Conservation (phyloP, 92 coral and sea anemone genomes). For the Diadumene lineata region DNA sequence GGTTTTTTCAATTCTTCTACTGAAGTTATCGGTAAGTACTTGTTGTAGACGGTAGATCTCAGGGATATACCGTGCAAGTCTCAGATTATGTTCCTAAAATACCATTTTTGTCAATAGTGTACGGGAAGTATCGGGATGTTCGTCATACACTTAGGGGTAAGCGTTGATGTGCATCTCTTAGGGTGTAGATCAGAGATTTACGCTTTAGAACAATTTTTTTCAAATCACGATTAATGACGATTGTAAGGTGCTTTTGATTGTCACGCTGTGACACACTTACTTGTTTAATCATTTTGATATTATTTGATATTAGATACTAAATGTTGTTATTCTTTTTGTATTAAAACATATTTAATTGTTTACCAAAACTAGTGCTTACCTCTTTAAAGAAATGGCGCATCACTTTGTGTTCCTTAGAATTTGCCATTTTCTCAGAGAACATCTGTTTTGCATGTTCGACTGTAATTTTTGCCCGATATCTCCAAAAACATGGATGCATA, state of each 20-base stretch:
- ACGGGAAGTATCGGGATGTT: too few relatives aligned
- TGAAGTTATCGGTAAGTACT: constrained; percentile 70
- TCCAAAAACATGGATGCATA: constrained; percentile 74
- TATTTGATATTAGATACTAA: neutral
- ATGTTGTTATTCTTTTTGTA: neutral
- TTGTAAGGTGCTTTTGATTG: too few relatives aligned
- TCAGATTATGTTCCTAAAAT: constrained; percentile 77
- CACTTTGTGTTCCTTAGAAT: constrained; percentile 8
- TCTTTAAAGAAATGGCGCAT: constrained; percentile 15
- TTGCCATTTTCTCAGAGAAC: constrained; percentile 57
- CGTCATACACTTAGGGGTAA: too few relatives aligned
- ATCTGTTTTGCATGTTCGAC: constrained; percentile 74
- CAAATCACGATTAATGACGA: too few relatives aligned
- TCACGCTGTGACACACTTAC: neutral
- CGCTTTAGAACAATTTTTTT: neutral
- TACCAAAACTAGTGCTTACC: constrained; percentile 2
- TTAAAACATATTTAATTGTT: neutral
- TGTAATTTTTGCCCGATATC: constrained; percentile 74
- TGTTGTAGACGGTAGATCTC: constrained; percentile 72
- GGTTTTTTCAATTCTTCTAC: constrained; percentile 66
- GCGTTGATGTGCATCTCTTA: too few relatives aligned
- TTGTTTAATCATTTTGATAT: neutral
- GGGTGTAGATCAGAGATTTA: neutral
- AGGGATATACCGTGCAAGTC: constrained; percentile 78
- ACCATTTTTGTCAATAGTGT: too few relatives aligned